Evolutionary conservation across 2,888 invertebrate species (phyloP).

Genomic region (Galerucella nymphaeae): DNA sequence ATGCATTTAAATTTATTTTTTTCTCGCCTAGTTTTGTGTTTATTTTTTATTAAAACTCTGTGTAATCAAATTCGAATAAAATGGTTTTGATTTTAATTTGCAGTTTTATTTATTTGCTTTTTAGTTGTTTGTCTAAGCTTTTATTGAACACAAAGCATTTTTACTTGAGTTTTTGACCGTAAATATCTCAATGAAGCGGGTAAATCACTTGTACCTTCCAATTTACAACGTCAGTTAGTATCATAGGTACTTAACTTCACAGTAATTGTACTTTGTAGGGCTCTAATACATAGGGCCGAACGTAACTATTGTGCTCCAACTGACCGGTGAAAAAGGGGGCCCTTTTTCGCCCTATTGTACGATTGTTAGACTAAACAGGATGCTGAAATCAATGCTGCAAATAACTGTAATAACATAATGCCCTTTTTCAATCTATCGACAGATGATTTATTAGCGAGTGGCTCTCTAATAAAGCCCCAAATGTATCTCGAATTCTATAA

Average conservation of each 20-base stretch:
- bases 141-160: too few species aligned
- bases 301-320: conserved; percentile 42
- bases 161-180: too few species aligned
- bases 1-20: conserved; percentile 10
- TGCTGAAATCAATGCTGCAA: conserved; percentile 60
- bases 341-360: conserved; percentile 52
- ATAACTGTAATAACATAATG: conserved; percentile 62
- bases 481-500: conserved; percentile 30
- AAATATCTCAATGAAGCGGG: conserved; percentile 22
- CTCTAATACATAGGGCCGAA: conserved; percentile 50
- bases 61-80: conserved; percentile 10
- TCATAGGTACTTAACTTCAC: conserved; percentile 49
- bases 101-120: conserved; percentile 21
- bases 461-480: conserved; percentile 37
- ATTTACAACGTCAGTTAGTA: conserved; percentile 28
- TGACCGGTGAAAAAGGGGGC: conserved; percentile 58
- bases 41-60: conserved; percentile 1
- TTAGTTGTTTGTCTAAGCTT: neutral
- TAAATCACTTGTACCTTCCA: conserved; percentile 48
- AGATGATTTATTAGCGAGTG: conserved; percentile 61
- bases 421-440: conserved; percentile 52
- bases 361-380: conserved; percentile 54
- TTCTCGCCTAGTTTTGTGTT: conserved; percentile 14
- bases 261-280: conserved; percentile 43
- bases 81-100: conserved; percentile 24